These are phyloP conservation scores for Sander lucioperca DNA, from an alignment of 2,113 vertebrate genomes.

Conservation along the genomic window DNA sequence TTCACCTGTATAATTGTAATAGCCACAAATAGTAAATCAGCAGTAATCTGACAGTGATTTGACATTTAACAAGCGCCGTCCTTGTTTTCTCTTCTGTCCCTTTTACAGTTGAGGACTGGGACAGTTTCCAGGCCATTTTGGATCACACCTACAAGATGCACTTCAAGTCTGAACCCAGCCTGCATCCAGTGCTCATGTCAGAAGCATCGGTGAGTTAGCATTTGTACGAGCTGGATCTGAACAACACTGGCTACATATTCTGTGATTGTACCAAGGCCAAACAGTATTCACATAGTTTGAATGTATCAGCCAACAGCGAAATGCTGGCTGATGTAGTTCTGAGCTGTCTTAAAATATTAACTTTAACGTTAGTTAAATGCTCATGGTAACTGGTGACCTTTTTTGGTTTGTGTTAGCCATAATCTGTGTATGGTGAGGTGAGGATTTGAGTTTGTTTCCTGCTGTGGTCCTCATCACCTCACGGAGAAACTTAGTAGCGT, in stretches of 20 bases:
- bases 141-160: conserved; percentile 99
- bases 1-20: neutral
- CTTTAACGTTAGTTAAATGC: neutral
- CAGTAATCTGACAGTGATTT: neutral
- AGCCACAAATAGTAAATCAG: neutral
- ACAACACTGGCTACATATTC: neutral
- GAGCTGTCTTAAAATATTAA: neutral
- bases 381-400: neutral
- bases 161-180: conserved; percentile 96
- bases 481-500: neutral
- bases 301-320: neutral
- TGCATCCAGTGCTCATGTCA: conserved; percentile 99
- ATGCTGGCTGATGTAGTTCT: neutral
- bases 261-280: neutral
- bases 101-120: conserved; percentile 97
- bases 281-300: neutral
- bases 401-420: conserved; percentile 4
- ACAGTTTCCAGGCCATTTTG: conserved; percentile 98
- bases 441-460: conserved; percentile 12
- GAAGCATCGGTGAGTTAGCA: conserved; percentile 93
- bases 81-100: conserved; percentile 24
- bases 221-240: neutral
- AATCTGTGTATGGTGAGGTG: neutral
- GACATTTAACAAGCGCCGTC: neutral
- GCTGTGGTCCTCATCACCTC: neutral